Conservation (phyloP, 2,797 vertebrate genomes). For the Parauchenoglanis ngamensis region DNA sequence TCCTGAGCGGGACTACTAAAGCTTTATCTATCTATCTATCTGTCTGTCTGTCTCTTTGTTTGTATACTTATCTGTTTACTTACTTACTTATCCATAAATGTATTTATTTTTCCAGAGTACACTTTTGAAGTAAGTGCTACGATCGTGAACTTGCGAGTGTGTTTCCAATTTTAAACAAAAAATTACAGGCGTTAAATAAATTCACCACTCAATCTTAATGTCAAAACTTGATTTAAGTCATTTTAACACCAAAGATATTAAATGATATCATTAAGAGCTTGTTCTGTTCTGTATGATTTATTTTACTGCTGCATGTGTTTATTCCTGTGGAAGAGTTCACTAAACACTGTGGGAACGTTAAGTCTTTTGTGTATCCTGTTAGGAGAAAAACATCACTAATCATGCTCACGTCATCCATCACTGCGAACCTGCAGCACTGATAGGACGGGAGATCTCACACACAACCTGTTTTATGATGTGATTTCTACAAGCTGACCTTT, state of each 20-base stretch:
- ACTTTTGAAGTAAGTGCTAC: not conserved
- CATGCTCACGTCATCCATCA: not conserved
- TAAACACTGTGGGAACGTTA: not conserved
- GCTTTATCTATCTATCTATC: not conserved
- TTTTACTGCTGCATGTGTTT: not conserved
- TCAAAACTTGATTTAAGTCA: not conserved
- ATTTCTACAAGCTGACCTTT: constrained; percentile 27
- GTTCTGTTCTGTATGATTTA: not conserved
- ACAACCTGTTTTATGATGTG: not conserved
- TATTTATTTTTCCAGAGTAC: not conserved
- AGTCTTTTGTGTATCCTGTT: not conserved
- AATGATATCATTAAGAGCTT: not conserved
- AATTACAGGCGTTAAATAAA: not conserved
- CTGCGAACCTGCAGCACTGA: not conserved
- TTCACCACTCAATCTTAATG: not conserved
- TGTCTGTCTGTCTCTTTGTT: not conserved
- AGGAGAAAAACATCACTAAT: not conserved
- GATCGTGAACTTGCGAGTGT: not conserved
- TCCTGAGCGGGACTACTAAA: not conserved
- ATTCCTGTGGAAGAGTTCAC: not conserved
- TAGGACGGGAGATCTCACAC: not conserved
- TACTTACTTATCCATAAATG: not conserved
- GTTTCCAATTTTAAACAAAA: not conserved
- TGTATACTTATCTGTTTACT: not conserved
- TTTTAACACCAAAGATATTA: not conserved